Conservation (phyloP, 2,888 invertebrate genomes). For the Ectemnius continuus region DNA sequence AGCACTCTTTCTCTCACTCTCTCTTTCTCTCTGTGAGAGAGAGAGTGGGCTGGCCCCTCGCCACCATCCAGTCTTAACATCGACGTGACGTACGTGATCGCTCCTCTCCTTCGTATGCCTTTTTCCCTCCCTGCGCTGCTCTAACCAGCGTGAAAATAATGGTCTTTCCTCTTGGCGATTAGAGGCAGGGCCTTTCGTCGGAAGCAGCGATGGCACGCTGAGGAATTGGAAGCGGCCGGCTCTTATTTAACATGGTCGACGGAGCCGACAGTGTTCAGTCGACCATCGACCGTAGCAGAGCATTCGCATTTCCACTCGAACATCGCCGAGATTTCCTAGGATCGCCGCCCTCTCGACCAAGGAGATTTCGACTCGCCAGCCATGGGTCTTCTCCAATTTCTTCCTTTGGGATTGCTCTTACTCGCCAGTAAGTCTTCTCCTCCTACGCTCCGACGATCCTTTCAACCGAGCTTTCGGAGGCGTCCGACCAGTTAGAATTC, state of each 20-base stretch:
- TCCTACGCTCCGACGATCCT: not conserved
- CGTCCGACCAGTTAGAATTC: not conserved
- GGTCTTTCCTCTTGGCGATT: conserved; percentile 13
- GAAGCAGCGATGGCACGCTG: conserved; percentile 45
- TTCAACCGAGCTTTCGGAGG: not conserved
- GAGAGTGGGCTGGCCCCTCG: no score
- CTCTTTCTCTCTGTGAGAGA: no score
- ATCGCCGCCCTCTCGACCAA: not conserved
- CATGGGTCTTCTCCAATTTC: conserved; percentile 36
- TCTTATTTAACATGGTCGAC: conserved; percentile 69
- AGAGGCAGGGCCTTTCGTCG: conserved; percentile 24
- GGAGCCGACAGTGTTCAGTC: conserved; percentile 64
- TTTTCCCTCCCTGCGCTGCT: conserved; percentile 3
- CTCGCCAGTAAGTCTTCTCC: conserved; percentile 38
- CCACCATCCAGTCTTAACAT: no score
- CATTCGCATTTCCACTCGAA: conserved; percentile 46
- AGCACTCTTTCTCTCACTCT: not conserved
- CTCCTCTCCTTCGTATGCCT: no score
- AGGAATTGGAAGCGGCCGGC: conserved; percentile 54
- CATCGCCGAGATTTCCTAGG: conserved; percentile 11
- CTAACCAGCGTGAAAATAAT: conserved; percentile 1
- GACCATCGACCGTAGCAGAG: conserved; percentile 61
- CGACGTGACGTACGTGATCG: no score
- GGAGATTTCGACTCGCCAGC: conserved; percentile 11
- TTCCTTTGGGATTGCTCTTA: conserved; percentile 33